Conservation (phyloP, 64 coral and sea anemone species). For the Catalaphyllia jardinei region DNA sequence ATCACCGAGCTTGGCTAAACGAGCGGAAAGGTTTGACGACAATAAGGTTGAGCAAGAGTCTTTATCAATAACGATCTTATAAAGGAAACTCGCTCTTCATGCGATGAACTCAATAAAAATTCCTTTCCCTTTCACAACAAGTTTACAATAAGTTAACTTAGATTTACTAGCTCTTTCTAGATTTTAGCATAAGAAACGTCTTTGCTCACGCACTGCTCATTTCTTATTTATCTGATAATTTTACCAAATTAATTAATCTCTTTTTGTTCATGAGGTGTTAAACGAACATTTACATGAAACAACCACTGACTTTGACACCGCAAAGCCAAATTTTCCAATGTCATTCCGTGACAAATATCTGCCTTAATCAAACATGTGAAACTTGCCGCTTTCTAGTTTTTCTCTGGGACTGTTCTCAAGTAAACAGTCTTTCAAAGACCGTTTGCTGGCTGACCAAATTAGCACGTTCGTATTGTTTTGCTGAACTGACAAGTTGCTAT, state of each 20-base stretch:
- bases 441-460: slow-evolving; percentile 27
- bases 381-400: background rate
- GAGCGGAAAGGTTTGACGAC: background rate
- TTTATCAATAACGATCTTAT: background rate
- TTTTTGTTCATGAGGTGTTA: slow-evolving; percentile 13
- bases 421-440: slow-evolving; percentile 39
- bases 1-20: background rate
- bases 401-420: background rate
- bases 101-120: too few species aligned
- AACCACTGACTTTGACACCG: background rate
- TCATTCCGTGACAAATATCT: background rate
- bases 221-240: slow-evolving; percentile 4
- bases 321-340: background rate
- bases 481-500: background rate
- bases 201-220: background rate
- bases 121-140: background rate
- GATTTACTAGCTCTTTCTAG: slow-evolving; percentile 1
- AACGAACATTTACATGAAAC: background rate
- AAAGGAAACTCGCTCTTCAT: background rate
- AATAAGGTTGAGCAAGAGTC: background rate
- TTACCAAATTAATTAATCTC: slow-evolving; percentile 28
- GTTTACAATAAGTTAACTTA: background rate
- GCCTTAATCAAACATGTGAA: background rate
- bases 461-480: slow-evolving; percentile 13
- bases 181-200: background rate